Evolutionary conservation across 2,797 vertebrate genomes (phyloP).

Genomic region (Crocidura indochinensis): DNA sequence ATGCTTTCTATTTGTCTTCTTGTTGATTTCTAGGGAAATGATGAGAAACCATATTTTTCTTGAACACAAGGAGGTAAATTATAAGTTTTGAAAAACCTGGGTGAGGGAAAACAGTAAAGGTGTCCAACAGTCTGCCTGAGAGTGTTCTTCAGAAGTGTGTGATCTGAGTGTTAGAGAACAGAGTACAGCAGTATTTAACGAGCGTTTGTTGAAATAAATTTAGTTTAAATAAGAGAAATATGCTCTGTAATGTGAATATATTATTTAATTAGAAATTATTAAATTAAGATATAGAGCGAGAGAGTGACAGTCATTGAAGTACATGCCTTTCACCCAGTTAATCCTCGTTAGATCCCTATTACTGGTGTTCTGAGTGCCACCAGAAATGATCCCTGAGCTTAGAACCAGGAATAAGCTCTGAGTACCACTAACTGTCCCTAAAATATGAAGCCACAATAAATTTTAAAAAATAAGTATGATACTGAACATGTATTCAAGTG

Average conservation of each 20-base stretch:
- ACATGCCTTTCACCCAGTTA: too few species aligned
- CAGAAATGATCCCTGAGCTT: too few species aligned
- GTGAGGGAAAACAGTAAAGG: not conserved
- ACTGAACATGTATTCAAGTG: conserved; percentile 51
- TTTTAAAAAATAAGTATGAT: too few species aligned
- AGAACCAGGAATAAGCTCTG: too few species aligned
- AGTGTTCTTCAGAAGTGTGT: conserved; percentile 25
- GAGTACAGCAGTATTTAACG: not conserved
- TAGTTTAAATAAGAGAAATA: conserved; percentile 37
- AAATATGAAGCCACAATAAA: too few species aligned
- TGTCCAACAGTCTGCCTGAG: not conserved
- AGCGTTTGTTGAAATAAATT: not conserved
- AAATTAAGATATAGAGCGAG: conserved; percentile 24
- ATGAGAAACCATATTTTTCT: too few species aligned
- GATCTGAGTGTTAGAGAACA: not conserved
- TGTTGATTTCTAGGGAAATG: too few species aligned
- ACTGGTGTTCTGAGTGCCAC: too few species aligned
- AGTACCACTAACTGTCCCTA: too few species aligned
- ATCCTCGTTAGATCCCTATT: too few species aligned
- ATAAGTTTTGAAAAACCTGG: not conserved
- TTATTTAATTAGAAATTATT: conserved; percentile 14
- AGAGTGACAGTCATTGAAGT: not conserved
- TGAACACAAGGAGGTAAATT: too few species aligned
- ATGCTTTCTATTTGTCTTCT: too few species aligned
- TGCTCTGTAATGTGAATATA: not conserved